phyloP scores from a whole-genome alignment of 2,797 vertebrate genomes.

The Pangasius krempfi region DNA sequence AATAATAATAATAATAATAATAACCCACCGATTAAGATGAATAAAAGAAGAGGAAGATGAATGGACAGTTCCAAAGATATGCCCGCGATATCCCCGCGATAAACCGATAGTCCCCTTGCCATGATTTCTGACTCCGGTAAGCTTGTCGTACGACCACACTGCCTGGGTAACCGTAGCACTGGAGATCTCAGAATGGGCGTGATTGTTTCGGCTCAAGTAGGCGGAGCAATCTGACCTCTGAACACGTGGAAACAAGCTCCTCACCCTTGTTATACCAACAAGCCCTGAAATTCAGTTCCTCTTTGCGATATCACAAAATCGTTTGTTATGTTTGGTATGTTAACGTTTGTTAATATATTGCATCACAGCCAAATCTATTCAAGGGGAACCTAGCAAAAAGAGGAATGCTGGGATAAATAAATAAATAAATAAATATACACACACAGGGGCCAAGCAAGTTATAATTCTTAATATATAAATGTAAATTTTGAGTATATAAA shows the following conservation, averaged over 20 bases:
- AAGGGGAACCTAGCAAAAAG: no score
- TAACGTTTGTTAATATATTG: no score
- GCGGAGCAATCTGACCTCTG: not conserved
- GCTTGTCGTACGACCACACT: not conserved
- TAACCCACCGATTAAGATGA: constrained; percentile 73
- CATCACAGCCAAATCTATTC: no score
- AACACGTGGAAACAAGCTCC: not conserved
- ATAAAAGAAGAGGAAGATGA: constrained; percentile 63
- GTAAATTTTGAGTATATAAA: no score
- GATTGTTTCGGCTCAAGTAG: not conserved
- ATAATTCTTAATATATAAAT: no score
- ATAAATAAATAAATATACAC: no score
- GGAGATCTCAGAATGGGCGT: not conserved
- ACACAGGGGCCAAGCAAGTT: no score
- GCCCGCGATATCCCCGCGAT: constrained; percentile 53
- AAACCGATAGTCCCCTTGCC: constrained; percentile 65
- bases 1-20: not conserved
- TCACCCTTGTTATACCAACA: not conserved
- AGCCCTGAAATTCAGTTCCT: not conserved
- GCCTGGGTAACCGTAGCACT: constrained; percentile 49
- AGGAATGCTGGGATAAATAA: no score
- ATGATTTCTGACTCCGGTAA: constrained; percentile 64
- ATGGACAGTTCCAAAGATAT: constrained; percentile 57
- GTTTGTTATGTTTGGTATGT: no score
- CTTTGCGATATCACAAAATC: not conserved